Evolutionary conservation across 2,797 vertebrate species (phyloP).

Genomic region (Petrocephalus schoutedeni): DNA sequence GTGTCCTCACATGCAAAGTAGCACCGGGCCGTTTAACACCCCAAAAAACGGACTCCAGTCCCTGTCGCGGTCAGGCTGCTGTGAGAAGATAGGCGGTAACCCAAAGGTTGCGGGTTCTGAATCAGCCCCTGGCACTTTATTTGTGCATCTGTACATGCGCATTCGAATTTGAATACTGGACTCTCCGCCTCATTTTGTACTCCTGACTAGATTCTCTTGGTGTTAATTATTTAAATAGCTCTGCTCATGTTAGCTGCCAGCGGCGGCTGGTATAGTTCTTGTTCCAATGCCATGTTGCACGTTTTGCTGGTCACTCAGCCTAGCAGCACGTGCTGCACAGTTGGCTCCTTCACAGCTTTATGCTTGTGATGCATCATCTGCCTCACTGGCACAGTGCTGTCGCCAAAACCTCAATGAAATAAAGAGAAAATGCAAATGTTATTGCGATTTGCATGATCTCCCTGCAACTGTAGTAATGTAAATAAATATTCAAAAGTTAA

Average conservation of each 20-base stretch:
- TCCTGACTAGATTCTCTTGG: neutral
- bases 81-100: neutral
- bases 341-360: neutral
- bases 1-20: neutral
- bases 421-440: neutral
- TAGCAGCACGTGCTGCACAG: neutral
- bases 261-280: neutral
- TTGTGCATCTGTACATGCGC: neutral
- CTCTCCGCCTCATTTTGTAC: neutral
- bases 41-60: neutral
- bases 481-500: neutral
- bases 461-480: neutral
- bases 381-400: neutral
- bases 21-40: neutral
- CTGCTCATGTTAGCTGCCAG: neutral
- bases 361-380: neutral
- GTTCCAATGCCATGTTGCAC: neutral
- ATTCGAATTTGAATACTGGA: neutral
- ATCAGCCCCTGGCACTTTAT: neutral
- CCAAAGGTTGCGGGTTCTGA: neutral
- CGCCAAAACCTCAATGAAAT: neutral
- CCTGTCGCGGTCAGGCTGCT: neutral
- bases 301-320: neutral
- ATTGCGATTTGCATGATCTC: neutral
- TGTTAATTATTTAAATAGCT: neutral